A percentile compares a stretch with the other conserved stretches of the same genome.
phyloP scores from a whole-genome alignment of 2,797 vertebrate species.

The Eurystomus glaucurus region DNA sequence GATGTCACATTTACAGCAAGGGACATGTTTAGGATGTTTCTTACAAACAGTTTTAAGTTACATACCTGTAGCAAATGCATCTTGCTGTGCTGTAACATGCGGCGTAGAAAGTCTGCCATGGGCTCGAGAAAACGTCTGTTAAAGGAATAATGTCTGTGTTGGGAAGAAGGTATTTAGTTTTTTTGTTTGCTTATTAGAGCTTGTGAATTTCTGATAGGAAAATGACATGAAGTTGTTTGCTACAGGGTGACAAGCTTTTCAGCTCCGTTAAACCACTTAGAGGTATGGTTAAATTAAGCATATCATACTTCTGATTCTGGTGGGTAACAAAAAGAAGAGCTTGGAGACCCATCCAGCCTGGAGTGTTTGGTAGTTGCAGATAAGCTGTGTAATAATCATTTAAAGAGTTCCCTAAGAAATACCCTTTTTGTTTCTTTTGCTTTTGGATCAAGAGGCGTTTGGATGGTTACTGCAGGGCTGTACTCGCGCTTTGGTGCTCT shows the following conservation, averaged over 20 bases:
- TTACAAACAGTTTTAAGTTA: conserved; percentile 76
- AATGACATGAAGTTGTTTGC: not conserved
- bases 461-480: not conserved
- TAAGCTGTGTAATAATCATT: not conserved
- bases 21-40: conserved; percentile 80
- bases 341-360: conserved; percentile 47
- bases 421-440: not conserved
- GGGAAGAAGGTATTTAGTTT: fast-evolving
- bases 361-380: conserved; percentile 20
- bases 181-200: not conserved
- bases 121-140: not conserved
- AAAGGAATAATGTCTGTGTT: not conserved
- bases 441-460: not conserved
- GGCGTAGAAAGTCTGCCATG: not conserved
- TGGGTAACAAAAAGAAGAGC: conserved; percentile 50
- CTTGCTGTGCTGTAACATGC: not conserved
- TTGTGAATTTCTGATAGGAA: conserved; percentile 28
- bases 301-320: conserved; percentile 65
- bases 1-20: conserved; percentile 86
- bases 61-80: conserved; percentile 62
- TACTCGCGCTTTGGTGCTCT: not conserved
- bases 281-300: conserved; percentile 73
- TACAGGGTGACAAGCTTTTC: not conserved
- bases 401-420: not conserved
- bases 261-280: conserved; percentile 44